Base-by-base conservation (phyloP, 2,797 vertebrate genomes). In the Paratrypauchen microcephalus region DNA sequence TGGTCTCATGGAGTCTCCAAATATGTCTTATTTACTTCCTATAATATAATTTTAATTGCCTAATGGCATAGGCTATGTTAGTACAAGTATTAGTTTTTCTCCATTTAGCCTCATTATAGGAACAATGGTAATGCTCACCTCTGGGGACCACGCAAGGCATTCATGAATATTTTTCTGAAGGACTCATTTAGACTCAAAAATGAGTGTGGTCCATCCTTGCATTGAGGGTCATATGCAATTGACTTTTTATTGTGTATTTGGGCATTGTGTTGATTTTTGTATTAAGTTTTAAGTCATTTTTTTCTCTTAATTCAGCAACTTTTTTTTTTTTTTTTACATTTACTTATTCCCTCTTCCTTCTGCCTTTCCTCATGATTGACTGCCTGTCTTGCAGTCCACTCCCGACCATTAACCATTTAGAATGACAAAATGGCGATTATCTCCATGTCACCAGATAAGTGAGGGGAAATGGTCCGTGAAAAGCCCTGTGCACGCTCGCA, bases 371-470 rank as follows among this genome's bases (percentile, higher is more conserved):
- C 52, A 36, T 32, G 18, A 60, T 15, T 62, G 23, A 54, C 15
- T 64, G 68, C 23, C 58, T 26, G 41, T 56, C 73, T 61, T 41
- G 70, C 78, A 58, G 36, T 47, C 24, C 76, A 68, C 77, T 84
- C 84, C 75, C 24, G 84, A 77, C 73, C 83, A 87, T 89, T 91
- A 87, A 89, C 81, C 75, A 79, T 87, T 88, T 86, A 74, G 88
- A 87, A 90, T 87, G 87, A 88, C 86, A 87, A 85, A 90, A 83
- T 80, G 84, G 82, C 84, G 87, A 92, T 87, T 86, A 90, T 88
- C 76, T 57, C 71, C 69, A 28, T 88, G 85, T 87, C 78, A 82
- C 41, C 61, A 78, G 85, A 89, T 90, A 86, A 89, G 82, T 76
- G 87, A 89, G 84, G 83, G 70, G 75, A 90, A 92, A 91, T 88